Evolutionary conservation across 35 echinoderm and acorn worm species (phyloP).

Genomic region (Hemicentrotus pulcherrimus): DNA sequence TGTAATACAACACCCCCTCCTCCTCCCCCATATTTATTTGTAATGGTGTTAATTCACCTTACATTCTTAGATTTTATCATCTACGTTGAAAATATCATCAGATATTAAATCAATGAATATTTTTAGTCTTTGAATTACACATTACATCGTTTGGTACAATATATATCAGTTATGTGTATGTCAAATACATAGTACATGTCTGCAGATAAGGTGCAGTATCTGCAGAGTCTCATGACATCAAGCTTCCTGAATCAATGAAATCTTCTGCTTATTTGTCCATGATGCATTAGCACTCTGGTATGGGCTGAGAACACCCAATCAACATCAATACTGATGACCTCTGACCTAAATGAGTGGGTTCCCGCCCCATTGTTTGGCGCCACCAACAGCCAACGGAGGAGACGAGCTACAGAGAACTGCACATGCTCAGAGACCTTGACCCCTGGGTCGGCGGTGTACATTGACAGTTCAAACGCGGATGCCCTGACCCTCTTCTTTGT

Average conservation of each 20-base stretch:
- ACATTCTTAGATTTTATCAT: too few species aligned
- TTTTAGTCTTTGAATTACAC: too few species aligned
- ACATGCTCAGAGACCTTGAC: slow-evolving; percentile 46
- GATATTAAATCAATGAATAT: too few species aligned
- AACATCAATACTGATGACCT: slow-evolving; percentile 51
- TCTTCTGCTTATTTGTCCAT: neutral
- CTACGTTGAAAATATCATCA: too few species aligned
- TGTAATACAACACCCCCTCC: too few species aligned
- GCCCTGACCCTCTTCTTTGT: slow-evolving; percentile 52
- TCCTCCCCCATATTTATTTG: too few species aligned
- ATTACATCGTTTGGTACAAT: too few species aligned
- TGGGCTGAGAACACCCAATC: slow-evolving; percentile 57
- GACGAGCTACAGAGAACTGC: slow-evolving; percentile 46
- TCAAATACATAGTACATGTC: too few species aligned
- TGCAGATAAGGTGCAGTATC: neutral
- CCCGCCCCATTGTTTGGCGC: slow-evolving; percentile 48
- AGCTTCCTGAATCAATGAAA: neutral
- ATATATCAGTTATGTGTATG: too few species aligned
- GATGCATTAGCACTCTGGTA: slow-evolving; percentile 54
- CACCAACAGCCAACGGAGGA: slow-evolving; percentile 21
- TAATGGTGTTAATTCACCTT: too few species aligned
- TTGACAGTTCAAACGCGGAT: slow-evolving; percentile 64
- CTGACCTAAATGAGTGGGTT: slow-evolving; percentile 62
- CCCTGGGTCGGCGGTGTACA: slow-evolving; percentile 41
- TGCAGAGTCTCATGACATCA: neutral